These are phyloP conservation scores for Euschistus heros DNA, from an alignment of 1,140 invertebrate species.

Conservation along the genomic window DNA sequence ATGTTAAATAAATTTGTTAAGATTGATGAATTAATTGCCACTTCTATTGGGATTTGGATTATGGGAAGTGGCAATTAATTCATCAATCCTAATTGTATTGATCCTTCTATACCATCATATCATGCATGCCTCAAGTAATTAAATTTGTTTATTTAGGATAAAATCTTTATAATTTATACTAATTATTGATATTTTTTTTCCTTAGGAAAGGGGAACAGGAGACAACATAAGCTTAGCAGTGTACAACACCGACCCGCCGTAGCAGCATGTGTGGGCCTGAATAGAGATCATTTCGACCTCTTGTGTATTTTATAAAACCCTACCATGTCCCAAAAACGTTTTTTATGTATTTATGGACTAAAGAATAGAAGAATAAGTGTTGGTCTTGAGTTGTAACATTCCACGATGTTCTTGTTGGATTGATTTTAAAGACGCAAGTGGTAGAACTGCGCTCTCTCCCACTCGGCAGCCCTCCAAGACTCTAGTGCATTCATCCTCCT, in stretches of 20 bases:
- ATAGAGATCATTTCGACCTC: constrained; percentile 1
- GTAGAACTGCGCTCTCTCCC: background rate
- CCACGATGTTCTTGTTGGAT: constrained; percentile 15
- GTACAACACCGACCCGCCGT: constrained; percentile 7
- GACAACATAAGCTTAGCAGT: constrained; percentile 13
- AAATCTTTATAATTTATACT: background rate
- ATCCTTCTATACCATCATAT: too few species aligned
- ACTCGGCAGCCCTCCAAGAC: constrained; percentile 6
- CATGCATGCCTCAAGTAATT: too few species aligned
- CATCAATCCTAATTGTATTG: too few species aligned
- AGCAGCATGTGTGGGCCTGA: background rate
- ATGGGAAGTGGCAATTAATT: too few species aligned
- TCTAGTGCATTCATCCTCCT: background rate
- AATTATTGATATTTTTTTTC: constrained; percentile 3
- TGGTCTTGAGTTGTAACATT: constrained; percentile 17
- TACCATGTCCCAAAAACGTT: too few species aligned
- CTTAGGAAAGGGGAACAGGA: constrained; percentile 5
- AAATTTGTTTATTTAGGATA: too few species aligned
- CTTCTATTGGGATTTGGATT: too few species aligned
- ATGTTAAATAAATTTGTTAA: too few species aligned
- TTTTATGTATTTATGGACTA: too few species aligned
- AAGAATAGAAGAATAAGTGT: constrained; percentile 1
- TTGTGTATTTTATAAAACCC: constrained; percentile 1
- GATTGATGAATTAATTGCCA: too few species aligned
- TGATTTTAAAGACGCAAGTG: constrained; percentile 10